Evolutionary conservation across 2,113 vertebrate genomes (phyloP).

Genomic region (Pterophyllum scalare): DNA sequence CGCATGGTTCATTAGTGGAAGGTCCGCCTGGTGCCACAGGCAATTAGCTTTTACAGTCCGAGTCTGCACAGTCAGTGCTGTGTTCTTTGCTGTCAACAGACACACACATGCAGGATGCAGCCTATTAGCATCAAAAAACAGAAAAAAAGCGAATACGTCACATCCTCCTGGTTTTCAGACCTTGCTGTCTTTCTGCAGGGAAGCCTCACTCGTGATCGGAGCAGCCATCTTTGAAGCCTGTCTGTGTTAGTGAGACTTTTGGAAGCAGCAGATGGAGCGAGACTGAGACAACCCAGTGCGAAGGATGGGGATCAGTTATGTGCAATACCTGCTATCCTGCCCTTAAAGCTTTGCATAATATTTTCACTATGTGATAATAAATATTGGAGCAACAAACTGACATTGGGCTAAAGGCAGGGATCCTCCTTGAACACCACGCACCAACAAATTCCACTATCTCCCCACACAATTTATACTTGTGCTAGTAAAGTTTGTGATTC

Average conservation of each 20-base stretch:
- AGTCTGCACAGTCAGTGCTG: conserved; percentile 1
- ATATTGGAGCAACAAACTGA: too few relatives aligned
- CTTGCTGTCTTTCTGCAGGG: not conserved
- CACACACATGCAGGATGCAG: conserved; percentile 8
- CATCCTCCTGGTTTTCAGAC: not conserved
- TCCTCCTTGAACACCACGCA: too few relatives aligned
- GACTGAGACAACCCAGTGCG: not conserved
- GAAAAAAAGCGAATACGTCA: not conserved
- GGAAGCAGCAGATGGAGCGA: not conserved
- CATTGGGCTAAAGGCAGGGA: too few relatives aligned
- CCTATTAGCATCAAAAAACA: conserved; percentile 4
- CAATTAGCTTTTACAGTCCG: conserved; percentile 20
- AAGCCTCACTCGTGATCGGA: not conserved
- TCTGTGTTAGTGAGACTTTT: not conserved
- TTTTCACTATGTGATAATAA: too few relatives aligned
- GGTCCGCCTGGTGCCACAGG: conserved; percentile 34
- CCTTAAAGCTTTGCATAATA: too few relatives aligned
- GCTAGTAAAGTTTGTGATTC: too few relatives aligned
- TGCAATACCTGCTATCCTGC: too few relatives aligned
- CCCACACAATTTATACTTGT: too few relatives aligned
- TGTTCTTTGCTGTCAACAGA: conserved; percentile 3
- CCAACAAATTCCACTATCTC: too few relatives aligned
- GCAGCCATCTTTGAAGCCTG: not conserved
- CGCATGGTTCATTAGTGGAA: conserved; percentile 48
- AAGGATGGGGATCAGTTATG: too few relatives aligned